A percentile compares a stretch with the other conserved stretches of the same genome.
Conservation (phyloP, 2,113 vertebrate species). For the Acrocephalus kingi region DNA sequence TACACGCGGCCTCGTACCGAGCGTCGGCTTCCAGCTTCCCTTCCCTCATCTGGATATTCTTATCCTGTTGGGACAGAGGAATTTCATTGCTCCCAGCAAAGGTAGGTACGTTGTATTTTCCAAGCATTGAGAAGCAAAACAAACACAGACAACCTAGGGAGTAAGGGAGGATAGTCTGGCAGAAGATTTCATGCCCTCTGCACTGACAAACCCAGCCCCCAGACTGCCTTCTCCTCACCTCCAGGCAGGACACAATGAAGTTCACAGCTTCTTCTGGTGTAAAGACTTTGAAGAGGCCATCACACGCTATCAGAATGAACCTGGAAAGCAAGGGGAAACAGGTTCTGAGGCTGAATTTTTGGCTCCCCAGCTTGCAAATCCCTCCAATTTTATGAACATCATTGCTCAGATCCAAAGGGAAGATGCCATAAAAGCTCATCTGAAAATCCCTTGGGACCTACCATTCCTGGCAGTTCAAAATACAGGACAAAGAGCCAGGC, state of each 20-base stretch:
- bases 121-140: background rate
- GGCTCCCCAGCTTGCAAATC: background rate
- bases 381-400: background rate
- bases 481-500: background rate
- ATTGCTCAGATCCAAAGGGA: fast-evolving
- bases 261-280: constrained; percentile 92
- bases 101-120: fast-evolving
- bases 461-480: background rate
- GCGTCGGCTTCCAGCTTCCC: constrained; percentile 72
- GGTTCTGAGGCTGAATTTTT: background rate
- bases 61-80: constrained; percentile 71
- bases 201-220: background rate
- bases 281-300: constrained; percentile 96
- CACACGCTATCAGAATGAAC: constrained; percentile 94
- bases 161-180: background rate
- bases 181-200: background rate
- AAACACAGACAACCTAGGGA: background rate
- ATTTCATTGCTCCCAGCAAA: background rate
- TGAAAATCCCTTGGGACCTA: background rate
- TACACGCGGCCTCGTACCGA: constrained; percentile 84
- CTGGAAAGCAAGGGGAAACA: constrained; percentile 63
- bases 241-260: constrained; percentile 85
- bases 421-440: background rate
- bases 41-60: constrained; percentile 72
- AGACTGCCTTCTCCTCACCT: constrained; percentile 70